Evolutionary conservation across 2,113 vertebrate species (phyloP).

Genomic region (Barbus barbus): DNA sequence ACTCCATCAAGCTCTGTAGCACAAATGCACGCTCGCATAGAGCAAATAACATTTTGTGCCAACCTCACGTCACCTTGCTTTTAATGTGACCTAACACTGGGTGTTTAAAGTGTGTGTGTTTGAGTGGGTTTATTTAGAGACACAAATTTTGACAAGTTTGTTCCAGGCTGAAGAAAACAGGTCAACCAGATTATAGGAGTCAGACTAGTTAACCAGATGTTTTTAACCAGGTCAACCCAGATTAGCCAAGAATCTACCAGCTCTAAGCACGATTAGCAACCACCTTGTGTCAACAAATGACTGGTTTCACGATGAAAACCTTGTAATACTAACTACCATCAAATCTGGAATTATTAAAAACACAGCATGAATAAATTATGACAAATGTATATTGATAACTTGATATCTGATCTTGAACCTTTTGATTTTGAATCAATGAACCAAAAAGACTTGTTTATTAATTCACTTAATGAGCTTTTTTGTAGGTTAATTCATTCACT

Average conservation of each 20-base stretch:
- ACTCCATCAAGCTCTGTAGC: constrained; percentile 44
- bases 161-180: neutral
- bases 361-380: too few species aligned
- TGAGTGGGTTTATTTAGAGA: constrained; percentile 11
- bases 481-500: too few species aligned
- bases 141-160: neutral
- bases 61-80: constrained; percentile 49
- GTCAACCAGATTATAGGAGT: neutral
- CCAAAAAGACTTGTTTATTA: too few species aligned
- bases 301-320: neutral
- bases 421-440: too few species aligned
- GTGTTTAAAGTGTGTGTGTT: constrained; percentile 29
- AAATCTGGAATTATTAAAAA: too few species aligned
- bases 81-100: constrained; percentile 29
- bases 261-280: neutral
- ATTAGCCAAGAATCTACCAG: neutral
- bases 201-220: constrained; percentile 15
- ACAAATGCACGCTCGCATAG: constrained; percentile 38
- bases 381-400: too few species aligned
- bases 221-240: neutral
- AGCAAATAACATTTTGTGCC: constrained; percentile 52
- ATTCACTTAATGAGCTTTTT: too few species aligned
- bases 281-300: neutral
- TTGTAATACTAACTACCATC: neutral
- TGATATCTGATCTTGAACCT: too few species aligned